Conservation (phyloP, 1,140 invertebrate species). For the Cardiocondyla obscurior region DNA sequence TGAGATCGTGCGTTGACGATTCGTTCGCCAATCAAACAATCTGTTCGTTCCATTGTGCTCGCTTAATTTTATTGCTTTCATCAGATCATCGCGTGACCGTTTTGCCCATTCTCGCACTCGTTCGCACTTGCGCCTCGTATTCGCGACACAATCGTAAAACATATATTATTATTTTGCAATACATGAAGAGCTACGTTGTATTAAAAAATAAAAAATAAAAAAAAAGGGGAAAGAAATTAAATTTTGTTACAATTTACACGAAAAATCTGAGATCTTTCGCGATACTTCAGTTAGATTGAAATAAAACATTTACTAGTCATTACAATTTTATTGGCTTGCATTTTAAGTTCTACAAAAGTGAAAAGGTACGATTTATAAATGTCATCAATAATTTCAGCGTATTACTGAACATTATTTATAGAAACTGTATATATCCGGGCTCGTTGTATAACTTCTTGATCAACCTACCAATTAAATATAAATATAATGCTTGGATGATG, state of each 20-base stretch:
- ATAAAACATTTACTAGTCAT: background rate
- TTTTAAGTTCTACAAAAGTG: background rate
- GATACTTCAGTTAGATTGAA: background rate
- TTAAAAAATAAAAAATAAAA: too few relatives aligned
- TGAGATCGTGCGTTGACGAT: constrained; percentile 36
- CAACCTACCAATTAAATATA: background rate
- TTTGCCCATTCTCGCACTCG: constrained; percentile 21
- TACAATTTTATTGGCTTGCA: background rate
- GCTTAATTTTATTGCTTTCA: constrained; percentile 58
- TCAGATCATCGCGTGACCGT: constrained; percentile 59
- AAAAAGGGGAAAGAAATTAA: too few relatives aligned
- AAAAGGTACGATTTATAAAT: background rate
- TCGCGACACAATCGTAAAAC: background rate
- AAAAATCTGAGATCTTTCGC: too few relatives aligned
- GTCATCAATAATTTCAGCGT: background rate
- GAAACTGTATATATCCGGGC: background rate
- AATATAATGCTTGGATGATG: background rate
- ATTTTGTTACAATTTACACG: too few relatives aligned
- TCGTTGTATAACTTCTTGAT: background rate
- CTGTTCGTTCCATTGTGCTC: constrained; percentile 22
- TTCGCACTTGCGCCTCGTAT: constrained; percentile 7
- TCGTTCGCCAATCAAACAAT: constrained; percentile 57
- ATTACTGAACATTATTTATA: background rate
- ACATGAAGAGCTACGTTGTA: background rate
- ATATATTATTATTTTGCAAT: background rate